phyloP scores from a whole-genome alignment of 2,113 vertebrate genomes.

The Misgurnus mizolepis region DNA sequence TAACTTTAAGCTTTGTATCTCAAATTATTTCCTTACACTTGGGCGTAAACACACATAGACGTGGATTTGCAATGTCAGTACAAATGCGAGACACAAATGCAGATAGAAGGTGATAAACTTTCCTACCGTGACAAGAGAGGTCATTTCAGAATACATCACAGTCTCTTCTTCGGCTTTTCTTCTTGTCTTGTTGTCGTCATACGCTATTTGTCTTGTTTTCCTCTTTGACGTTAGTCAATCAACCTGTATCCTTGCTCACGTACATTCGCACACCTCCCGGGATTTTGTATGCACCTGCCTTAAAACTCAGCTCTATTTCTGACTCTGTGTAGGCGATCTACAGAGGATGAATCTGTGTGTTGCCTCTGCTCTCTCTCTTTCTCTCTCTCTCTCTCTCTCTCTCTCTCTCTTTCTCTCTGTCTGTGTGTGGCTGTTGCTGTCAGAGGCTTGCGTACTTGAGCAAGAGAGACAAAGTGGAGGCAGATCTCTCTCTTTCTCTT shows the following conservation, averaged over 20 bases:
- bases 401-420: conserved; percentile 46
- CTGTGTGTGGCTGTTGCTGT: conserved; percentile 42
- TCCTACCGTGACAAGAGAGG: conserved; percentile 52
- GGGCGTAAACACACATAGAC: background rate
- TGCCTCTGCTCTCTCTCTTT: conserved; percentile 25
- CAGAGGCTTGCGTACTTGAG: conserved; percentile 39
- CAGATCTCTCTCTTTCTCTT: conserved; percentile 30
- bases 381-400: conserved; percentile 36
- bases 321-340: conserved; percentile 58
- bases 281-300: conserved; percentile 43
- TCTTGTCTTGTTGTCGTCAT: conserved; percentile 11
- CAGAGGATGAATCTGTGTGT: conserved; percentile 51
- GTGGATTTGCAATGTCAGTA: background rate
- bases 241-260: conserved; percentile 30
- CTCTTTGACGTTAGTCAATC: conserved; percentile 40
- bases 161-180: conserved; percentile 19
- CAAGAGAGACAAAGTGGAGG: conserved; percentile 42
- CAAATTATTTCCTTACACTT: background rate
- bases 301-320: conserved; percentile 54
- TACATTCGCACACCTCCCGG: conserved; percentile 27
- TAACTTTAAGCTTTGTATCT: background rate
- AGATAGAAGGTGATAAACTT: conserved; percentile 48
- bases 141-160: conserved; percentile 37
- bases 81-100: background rate
- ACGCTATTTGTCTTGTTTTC: background rate